A percentile compares a stretch with the other conserved stretches of the same genome.
Conservation (phyloP, 2,113 vertebrate genomes). For the Rhipidura dahli region DNA sequence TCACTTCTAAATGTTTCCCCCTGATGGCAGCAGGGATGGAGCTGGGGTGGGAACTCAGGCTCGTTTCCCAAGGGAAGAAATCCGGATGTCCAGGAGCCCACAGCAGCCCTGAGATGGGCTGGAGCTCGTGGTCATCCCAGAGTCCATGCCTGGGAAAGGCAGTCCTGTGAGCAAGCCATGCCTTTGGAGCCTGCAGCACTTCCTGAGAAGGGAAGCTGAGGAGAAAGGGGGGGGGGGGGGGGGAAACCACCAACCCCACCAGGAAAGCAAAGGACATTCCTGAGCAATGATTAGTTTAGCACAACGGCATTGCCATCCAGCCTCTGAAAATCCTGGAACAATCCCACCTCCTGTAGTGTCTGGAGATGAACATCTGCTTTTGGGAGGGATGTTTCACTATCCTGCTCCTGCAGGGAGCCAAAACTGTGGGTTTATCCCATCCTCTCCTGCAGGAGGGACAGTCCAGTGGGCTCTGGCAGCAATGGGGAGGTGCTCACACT, state of each 20-base stretch:
- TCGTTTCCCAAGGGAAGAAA: neutral
- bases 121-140: neutral
- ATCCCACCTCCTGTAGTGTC: neutral
- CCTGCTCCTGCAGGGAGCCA: neutral
- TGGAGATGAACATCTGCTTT: neutral
- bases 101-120: neutral
- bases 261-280: neutral
- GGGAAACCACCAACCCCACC: accelerated
- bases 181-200: neutral
- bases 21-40: too few relatives aligned
- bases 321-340: neutral
- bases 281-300: neutral
- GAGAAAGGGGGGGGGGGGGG: neutral
- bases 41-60: neutral
- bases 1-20: neutral
- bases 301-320: neutral
- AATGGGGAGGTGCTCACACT: neutral
- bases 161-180: neutral
- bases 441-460: neutral
- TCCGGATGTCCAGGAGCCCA: neutral
- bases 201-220: neutral
- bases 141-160: neutral
- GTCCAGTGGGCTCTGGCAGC: neutral
- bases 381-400: neutral
- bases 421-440: neutral